These are phyloP conservation scores for Noctua pronuba DNA, from an alignment of 2,888 invertebrate genomes.

Conservation along the genomic window DNA sequence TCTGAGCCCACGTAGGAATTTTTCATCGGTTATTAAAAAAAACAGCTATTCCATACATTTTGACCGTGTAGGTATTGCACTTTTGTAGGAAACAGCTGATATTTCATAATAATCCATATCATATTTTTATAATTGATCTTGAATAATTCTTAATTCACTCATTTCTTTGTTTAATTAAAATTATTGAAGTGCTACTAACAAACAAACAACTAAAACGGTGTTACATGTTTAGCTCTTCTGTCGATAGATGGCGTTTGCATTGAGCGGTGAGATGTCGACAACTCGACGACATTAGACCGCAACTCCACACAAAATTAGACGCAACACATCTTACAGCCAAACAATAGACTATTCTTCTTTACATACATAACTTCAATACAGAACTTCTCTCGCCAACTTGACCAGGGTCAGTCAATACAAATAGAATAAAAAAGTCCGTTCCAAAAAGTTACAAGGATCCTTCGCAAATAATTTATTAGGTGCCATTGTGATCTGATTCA, in stretches of 20 bases:
- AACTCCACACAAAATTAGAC: not conserved
- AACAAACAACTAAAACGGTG: not conserved
- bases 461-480: conserved; percentile 30
- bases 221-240: not conserved
- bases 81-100: no score
- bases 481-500: conserved; percentile 10
- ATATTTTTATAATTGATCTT: no score
- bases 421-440: conserved; percentile 31
- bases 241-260: not conserved
- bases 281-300: not conserved
- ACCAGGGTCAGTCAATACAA: conserved; percentile 22
- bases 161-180: not conserved
- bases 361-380: not conserved
- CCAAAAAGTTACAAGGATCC: conserved; percentile 23
- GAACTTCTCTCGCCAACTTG: conserved; percentile 1
- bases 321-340: not conserved
- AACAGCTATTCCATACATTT: no score
- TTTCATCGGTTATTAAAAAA: no score
- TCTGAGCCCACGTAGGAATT: no score
- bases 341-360: not conserved
- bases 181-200: not conserved
- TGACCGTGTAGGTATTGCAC: no score
- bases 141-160: no score
- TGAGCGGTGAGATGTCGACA: not conserved
- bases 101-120: no score